Evolutionary conservation across 1,140 invertebrate genomes (phyloP).

Genomic region (Drosophila repleta): DNA sequence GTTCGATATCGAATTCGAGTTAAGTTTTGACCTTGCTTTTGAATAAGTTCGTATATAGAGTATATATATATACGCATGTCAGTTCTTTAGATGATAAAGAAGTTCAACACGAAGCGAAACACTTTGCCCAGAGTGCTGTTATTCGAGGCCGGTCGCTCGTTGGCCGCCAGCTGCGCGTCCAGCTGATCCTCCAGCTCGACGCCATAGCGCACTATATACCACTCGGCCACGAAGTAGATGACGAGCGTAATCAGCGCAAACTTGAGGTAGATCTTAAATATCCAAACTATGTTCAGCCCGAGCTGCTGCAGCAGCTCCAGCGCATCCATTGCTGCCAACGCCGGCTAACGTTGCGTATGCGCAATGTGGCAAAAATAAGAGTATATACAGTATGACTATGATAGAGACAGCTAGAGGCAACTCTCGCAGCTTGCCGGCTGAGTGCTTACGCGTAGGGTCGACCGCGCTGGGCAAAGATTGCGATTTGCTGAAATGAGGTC

Average conservation of each 20-base stretch:
- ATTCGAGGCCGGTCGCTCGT: conserved; percentile 58
- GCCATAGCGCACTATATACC: conserved; percentile 71
- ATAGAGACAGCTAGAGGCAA: neutral
- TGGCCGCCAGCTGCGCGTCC: conserved; percentile 50
- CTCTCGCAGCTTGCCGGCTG: conserved; percentile 1
- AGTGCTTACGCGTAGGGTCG: conserved; percentile 16
- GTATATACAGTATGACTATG: neutral
- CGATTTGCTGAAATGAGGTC: conserved; percentile 66
- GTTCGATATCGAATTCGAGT: neutral
- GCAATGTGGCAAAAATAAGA: conserved; percentile 21
- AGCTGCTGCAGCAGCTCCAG: conserved; percentile 61
- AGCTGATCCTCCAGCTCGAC: conserved; percentile 67
- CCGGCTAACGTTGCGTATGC: conserved; percentile 48
- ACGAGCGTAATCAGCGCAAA: conserved; percentile 67
- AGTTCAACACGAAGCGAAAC: conserved; percentile 69
- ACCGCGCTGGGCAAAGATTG: conserved; percentile 44
- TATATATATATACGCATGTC: neutral
- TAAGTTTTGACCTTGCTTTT: conserved; percentile 45
- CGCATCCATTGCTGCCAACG: conserved; percentile 43
- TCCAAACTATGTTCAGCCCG: conserved; percentile 56
- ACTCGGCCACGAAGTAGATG: conserved; percentile 72
- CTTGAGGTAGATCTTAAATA: conserved; percentile 76
- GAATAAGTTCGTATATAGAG: neutral
- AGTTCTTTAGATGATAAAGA: conserved; percentile 54
- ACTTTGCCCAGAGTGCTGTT: conserved; percentile 68